Evolutionary conservation across 2,888 invertebrate species (phyloP), one percentile per base, ranked within the genome.

Genomic region (Drosophila paramelanica): DNA sequence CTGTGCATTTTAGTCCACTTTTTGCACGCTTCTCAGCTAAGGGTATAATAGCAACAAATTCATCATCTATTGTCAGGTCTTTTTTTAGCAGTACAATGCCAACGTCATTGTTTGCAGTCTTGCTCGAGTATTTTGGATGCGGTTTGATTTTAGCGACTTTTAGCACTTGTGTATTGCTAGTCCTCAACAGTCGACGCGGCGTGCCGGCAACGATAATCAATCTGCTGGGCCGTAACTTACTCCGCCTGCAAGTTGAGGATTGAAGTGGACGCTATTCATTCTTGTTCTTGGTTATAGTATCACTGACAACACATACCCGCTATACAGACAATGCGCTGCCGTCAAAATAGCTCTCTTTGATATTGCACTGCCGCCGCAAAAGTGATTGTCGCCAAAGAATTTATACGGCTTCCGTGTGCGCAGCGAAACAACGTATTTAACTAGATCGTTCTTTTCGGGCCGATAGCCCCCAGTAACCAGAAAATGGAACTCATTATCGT

Each of bases 391-490:
- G 0, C 88, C 88, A 55, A 88, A 89, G 49, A 50, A 84, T 41
- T 52, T 65, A 0, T 2, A 11, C 5, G 58, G 20, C 1, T 13
- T 38, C 0, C 0, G 1, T 5, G 14, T 1, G 1, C 86, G 73
- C 8, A 84, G 0, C 1, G 88, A 88, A 0, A 74, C 78, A 10
- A 58, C 46, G 25, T 52, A 86, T 41, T 85, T 80, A 5, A 69
- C 67, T 20, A 80, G 27, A 0, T 31, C 27, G 38, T 79, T 81
- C 0, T 33, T 23, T 0, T 13, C 3, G 0, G 85, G 89, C 6
- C 88, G 73, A 41, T 81, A 88, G 17, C 89, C 85, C 7, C 87
- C 87, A 1, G 89, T 86, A 2, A 85, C 46, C 3, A 88, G 52
- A 36, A 70, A 86, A 1, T 58, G 59, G 8, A 86, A 83, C 1